phyloP scores from a whole-genome alignment of 2,113 vertebrate species.

The Nestor notabilis region DNA sequence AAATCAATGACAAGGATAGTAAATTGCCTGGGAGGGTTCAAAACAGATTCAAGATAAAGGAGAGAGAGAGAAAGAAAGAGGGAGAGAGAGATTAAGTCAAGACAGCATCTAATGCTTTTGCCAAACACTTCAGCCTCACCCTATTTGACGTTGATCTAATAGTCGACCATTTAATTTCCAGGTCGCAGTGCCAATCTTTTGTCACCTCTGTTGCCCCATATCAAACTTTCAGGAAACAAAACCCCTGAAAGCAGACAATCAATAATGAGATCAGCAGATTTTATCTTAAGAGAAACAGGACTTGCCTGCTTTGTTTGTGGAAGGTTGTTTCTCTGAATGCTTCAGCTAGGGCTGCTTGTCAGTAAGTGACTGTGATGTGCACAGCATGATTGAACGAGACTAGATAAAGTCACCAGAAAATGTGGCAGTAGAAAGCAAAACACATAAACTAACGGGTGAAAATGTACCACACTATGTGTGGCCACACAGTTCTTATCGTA shows the following conservation, averaged over 20 bases:
- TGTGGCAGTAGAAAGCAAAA: slow-evolving; percentile 64
- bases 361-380: slow-evolving; percentile 72
- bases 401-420: slow-evolving; percentile 76
- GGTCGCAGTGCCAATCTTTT: slow-evolving; percentile 74
- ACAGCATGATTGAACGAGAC: slow-evolving; percentile 63
- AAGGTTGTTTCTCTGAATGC: slow-evolving; percentile 76
- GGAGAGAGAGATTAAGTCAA: slow-evolving; percentile 78
- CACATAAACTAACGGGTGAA: slow-evolving; percentile 49
- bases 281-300: slow-evolving; percentile 80
- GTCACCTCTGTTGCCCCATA: slow-evolving; percentile 76
- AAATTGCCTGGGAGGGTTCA: slow-evolving; percentile 83
- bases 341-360: slow-evolving; percentile 76
- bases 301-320: slow-evolving; percentile 77
- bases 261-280: slow-evolving; percentile 85
- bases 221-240: slow-evolving; percentile 87
- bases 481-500: slow-evolving; percentile 19
- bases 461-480: slow-evolving; percentile 57
- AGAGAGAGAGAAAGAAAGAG: background rate
- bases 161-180: slow-evolving; percentile 74
- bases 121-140: slow-evolving; percentile 74
- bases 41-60: slow-evolving; percentile 82
- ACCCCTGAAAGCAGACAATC: slow-evolving; percentile 77
- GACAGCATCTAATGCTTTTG: slow-evolving; percentile 72
- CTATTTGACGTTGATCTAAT: slow-evolving; percentile 65
- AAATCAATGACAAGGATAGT: slow-evolving; percentile 82